Conservation (phyloP, 2,888 invertebrate species). For the Hyposoter didymator region DNA sequence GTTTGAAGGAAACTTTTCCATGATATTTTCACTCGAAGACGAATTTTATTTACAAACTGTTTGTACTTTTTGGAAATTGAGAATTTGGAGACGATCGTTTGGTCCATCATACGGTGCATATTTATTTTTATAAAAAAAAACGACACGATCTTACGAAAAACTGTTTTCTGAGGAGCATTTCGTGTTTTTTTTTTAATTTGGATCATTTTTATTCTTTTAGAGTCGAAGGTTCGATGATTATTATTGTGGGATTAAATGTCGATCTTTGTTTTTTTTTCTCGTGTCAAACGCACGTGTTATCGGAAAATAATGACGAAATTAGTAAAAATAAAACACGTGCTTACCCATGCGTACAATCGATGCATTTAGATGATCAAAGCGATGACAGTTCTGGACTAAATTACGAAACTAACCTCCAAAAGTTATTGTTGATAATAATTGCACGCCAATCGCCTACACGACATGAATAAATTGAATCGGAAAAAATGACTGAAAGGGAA, state of each 20-base stretch:
- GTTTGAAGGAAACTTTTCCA: neutral
- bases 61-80: neutral
- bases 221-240: neutral
- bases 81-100: neutral
- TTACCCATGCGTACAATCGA: constrained; percentile 71
- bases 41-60: neutral
- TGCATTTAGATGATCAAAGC: neutral
- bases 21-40: too few species aligned
- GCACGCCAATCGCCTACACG: neutral
- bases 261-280: neutral
- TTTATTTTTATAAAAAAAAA: neutral
- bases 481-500: neutral
- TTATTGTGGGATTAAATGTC: too few species aligned
- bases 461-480: neutral
- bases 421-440: neutral
- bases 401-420: neutral
- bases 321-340: constrained; percentile 16
- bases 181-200: neutral
- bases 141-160: neutral
- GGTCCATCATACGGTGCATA: neutral
- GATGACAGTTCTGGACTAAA: neutral
- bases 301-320: neutral
- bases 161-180: too few species aligned
- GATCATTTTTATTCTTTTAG: neutral
- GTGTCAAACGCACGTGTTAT: constrained; percentile 8